A percentile compares a stretch with the other conserved stretches of the same genome.
Evolutionary conservation across 2,797 vertebrate species (phyloP).

Genomic region (Coreius guichenoti): DNA sequence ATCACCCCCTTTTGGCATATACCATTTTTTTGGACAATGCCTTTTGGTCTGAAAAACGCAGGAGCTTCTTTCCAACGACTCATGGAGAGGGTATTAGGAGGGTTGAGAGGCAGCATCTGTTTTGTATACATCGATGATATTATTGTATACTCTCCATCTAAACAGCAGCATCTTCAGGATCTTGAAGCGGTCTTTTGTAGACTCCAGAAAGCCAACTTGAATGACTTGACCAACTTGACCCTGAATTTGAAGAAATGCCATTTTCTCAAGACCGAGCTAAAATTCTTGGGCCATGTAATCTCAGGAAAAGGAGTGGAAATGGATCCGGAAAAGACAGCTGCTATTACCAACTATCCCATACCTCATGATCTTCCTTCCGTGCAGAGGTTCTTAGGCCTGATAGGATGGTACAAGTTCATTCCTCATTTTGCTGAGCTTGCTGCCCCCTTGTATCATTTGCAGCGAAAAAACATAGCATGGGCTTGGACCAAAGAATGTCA

Average conservation of each 20-base stretch:
- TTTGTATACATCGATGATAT: constrained; percentile 35
- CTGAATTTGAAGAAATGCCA: constrained; percentile 24
- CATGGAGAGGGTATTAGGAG: constrained; percentile 8
- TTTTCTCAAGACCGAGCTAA: neutral
- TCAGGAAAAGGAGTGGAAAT: neutral
- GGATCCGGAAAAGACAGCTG: constrained; percentile 1
- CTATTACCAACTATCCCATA: neutral
- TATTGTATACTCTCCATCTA: neutral
- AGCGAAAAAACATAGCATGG: constrained; percentile 22
- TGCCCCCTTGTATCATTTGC: constrained; percentile 16
- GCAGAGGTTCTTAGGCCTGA: neutral
- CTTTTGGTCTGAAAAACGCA: neutral
- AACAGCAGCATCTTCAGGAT: neutral
- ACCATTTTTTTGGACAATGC: constrained; percentile 11
- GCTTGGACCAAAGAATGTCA: constrained; percentile 17
- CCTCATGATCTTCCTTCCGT: neutral
- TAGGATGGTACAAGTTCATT: constrained; percentile 34
- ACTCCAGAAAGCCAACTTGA: too few relatives aligned
- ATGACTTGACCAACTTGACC: neutral
- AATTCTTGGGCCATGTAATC: constrained; percentile 7
- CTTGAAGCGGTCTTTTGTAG: too few relatives aligned
- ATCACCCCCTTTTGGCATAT: neutral
- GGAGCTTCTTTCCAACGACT: neutral
- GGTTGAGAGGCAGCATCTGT: neutral
- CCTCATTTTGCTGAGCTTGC: neutral